phyloP scores from a whole-genome alignment of 2,888 invertebrate genomes.

The Chaitophorus viminalis region DNA sequence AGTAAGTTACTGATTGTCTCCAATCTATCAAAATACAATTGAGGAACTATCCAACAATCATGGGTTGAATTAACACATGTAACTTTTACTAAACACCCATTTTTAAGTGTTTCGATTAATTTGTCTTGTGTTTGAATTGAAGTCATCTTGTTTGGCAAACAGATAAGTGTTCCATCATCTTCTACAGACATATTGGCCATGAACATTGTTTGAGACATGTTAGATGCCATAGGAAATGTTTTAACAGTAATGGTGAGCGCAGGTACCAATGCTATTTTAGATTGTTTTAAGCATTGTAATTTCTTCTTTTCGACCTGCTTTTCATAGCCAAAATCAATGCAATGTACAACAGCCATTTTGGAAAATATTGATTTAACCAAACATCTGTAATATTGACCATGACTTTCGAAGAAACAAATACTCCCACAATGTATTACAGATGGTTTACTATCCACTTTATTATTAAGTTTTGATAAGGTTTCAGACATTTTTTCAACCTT shows the following conservation, averaged over 20 bases:
- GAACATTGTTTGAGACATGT: conserved; percentile 23
- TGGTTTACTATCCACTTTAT: not conserved
- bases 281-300: conserved; percentile 3
- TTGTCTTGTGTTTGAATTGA: not conserved
- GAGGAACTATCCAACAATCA: conserved; percentile 54
- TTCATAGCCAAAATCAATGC: conserved; percentile 57
- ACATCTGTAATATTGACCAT: conserved; percentile 47
- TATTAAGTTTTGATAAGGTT: conserved; percentile 39
- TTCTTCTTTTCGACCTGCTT: conserved; percentile 39
- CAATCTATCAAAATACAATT: conserved; percentile 11
- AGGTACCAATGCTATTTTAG: conserved; percentile 38
- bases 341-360: conserved; percentile 30
- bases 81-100: conserved; percentile 44
- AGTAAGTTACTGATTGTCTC: conserved; percentile 3
- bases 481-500: conserved; percentile 46
- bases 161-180: conserved; percentile 24
- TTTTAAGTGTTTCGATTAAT: conserved; percentile 44
- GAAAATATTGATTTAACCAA: conserved; percentile 11
- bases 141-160: not conserved
- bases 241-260: conserved; percentile 40
- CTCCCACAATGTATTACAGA: not conserved
- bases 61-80: conserved; percentile 5
- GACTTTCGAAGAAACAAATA: conserved; percentile 34
- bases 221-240: conserved; percentile 48
- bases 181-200: conserved; percentile 31